phyloP scores from a whole-genome alignment of 2,888 invertebrate genomes.

The Eubasilissa splendida region DNA sequence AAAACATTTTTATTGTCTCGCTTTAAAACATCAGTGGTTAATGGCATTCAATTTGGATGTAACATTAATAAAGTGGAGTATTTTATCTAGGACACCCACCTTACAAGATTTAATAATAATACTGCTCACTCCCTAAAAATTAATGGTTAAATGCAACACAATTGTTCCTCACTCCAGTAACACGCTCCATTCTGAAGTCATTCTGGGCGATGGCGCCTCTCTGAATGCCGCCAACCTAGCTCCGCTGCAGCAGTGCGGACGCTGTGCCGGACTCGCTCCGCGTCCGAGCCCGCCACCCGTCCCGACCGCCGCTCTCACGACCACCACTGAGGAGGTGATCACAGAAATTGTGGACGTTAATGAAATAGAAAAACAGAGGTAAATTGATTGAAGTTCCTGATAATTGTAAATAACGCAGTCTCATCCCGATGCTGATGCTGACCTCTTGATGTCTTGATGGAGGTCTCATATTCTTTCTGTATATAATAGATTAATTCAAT shows the following conservation, averaged over 20 bases:
- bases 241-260: constrained; percentile 58
- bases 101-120: too few species aligned
- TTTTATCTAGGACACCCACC: too few species aligned
- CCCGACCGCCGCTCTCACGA: background rate
- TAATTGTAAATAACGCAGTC: background rate
- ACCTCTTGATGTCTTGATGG: background rate
- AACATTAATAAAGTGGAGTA: too few species aligned
- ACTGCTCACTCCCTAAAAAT: too few species aligned
- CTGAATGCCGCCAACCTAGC: constrained; percentile 80
- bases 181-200: constrained; percentile 77
- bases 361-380: constrained; percentile 14
- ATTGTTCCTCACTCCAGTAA: constrained; percentile 65
- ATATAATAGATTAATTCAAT: background rate
- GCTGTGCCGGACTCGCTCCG: constrained; percentile 50
- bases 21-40: too few species aligned
- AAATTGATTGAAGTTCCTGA: background rate
- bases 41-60: too few species aligned
- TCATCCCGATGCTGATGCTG: background rate
- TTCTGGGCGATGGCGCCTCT: constrained; percentile 80
- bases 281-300: constrained; percentile 47
- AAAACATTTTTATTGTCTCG: too few species aligned
- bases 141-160: too few species aligned
- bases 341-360: constrained; percentile 10
- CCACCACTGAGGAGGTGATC: constrained; percentile 1
- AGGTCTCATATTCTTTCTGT: background rate